Conservation (phyloP, 2,797 vertebrate species). For the Smutsia temminckii region DNA sequence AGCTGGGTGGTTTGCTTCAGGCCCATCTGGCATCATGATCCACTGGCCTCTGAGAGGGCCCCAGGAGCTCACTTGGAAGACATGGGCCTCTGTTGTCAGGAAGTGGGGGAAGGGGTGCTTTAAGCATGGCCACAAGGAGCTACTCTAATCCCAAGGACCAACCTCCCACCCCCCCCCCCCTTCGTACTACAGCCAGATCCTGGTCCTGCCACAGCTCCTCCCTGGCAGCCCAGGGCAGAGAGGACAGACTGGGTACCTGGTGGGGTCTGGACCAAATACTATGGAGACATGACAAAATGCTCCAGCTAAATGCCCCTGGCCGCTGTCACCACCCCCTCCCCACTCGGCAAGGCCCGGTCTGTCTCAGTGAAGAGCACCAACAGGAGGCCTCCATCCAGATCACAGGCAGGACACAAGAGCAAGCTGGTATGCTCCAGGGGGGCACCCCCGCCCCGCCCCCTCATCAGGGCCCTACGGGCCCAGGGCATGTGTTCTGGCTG, state of each 20-base stretch:
- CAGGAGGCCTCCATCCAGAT: background rate
- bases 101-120: background rate
- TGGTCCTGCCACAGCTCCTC: background rate
- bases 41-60: background rate
- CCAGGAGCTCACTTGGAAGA: slow-evolving; percentile 26
- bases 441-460: rapidly evolving
- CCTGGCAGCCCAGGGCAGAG: background rate
- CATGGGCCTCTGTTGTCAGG: background rate
- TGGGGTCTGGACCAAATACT: background rate
- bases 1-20: background rate
- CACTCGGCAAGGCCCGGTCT: background rate
- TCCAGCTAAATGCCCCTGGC: background rate
- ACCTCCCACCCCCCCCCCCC: background rate
- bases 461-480: background rate
- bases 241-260: background rate
- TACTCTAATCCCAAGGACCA: background rate
- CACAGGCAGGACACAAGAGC: background rate
- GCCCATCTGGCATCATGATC: slow-evolving; percentile 9
- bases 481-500: background rate
- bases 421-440: background rate
- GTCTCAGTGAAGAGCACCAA: background rate
- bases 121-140: background rate
- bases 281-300: background rate
- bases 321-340: background rate
- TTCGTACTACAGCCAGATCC: background rate